Base-by-base conservation (phyloP, 2,113 vertebrate genomes). In the Syngnathus floridae region DNA sequence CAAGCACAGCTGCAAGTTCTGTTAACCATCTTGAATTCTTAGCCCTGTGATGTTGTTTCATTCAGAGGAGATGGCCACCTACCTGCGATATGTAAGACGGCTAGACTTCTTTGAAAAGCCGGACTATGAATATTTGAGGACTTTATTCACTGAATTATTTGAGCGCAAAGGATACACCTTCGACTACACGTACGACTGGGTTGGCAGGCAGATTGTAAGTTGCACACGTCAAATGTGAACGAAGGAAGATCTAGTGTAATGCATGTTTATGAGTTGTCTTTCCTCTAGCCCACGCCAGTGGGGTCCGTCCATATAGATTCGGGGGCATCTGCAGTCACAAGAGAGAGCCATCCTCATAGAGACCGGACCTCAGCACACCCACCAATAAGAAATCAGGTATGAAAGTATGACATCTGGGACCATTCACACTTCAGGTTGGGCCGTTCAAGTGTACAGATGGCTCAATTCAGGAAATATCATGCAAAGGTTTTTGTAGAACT, bases 81-180 rank as follows among this genome's bases (percentile, higher is more conserved):
- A 99, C 82, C 92, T 99, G 64, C 93, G 96, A 64, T 99, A 99
- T 0, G 97, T 99, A 62, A 91, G 97, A 66, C 90, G 95, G 59
- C 82, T 99, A 76, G 97, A 99, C 89, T 99, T 99, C 92, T 99
- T 99, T 65, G 96, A 99, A 86, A 97, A 97, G 84, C 97, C 97
- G 1, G 95, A 99, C 88, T 99, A 98, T 0, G 95, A 98, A 74
- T 99, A 99, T 78, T 85, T 99, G 73, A 90, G 95, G 77, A 96
- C 92, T 66, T 93, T 98, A 79, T 99, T 99, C 87, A 97, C 94
- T 0, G 96, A 99, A 65, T 91, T 99, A 48, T 98, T 99, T 81
- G 95, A 99, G 75, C 92, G 93, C 70, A 98, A 98, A 91, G 97
- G 97, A 86, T 99, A 97, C 86, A 93, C 94, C 45, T 98, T 98